Evolutionary conservation across 2,888 invertebrate genomes (phyloP), one percentile per base, ranked within the genome.

Genomic region (Zootermopsis nevadensis): DNA sequence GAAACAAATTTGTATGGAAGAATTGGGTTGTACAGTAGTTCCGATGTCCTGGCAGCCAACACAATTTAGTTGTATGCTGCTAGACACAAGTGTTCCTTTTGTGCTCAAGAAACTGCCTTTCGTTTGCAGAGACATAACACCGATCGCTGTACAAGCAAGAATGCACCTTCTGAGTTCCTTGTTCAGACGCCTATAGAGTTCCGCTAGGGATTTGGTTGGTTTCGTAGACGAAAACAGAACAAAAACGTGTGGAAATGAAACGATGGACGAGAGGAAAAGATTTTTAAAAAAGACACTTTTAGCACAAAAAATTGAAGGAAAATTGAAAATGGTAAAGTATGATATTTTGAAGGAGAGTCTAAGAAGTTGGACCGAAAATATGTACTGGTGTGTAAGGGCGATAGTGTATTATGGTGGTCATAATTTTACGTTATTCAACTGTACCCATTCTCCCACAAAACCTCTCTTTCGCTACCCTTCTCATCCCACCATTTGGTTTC

Each of bases 371-470:
- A 4, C 12, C 4, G 69, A 69, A 69, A 69, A 33, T 31, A 69
- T 69, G 33, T 69, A 33, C 15, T 33, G 22, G 31, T 33, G 33
- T 69, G 69, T 30, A 15, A 33, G 33, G 1, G 24, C 33, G 31
- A 33, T 69, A 69, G 15, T 33, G 69, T 15, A 33, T 69, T 69
- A 69, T 69, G 69, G 19, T 33, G 69, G 69, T 31, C 69, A 69
- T 27, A 33, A 33, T 69, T 69, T 33, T 30, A 69, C 69, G 0
- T 69, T 69, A 31, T 33, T 69, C 7, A 33, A 33, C 15, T 1
- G n/a, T 69, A 6, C 33, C 33, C 12, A 19, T 31, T 27, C 33
- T 33, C 22, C 31, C 69, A 1, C 15, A 30, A 33, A 24, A 33
- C 22, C 8, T 69, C 69, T 66, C 27, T 24, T 66, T n/a, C 27